Conservation (phyloP, 2,888 invertebrate genomes). For the Ennomos erosarius region DNA sequence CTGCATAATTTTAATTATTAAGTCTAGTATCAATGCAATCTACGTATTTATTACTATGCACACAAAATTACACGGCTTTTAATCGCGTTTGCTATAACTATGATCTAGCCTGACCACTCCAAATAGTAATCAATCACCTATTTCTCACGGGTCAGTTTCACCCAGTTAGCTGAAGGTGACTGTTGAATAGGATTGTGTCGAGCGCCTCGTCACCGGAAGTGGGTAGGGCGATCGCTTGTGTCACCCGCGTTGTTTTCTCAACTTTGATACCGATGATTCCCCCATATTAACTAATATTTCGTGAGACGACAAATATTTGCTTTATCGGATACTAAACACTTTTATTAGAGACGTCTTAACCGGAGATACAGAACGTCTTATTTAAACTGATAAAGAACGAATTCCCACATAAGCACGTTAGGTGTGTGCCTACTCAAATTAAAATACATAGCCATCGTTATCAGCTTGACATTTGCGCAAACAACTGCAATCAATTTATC, state of each 20-base stretch:
- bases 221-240: slow-evolving; percentile 71
- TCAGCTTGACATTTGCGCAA: slow-evolving; percentile 80
- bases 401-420: slow-evolving; percentile 62
- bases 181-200: slow-evolving; percentile 72
- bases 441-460: slow-evolving; percentile 78
- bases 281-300: slow-evolving; percentile 45
- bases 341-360: slow-evolving; percentile 42
- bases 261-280: slow-evolving; percentile 53
- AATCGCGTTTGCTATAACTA: slow-evolving; percentile 37
- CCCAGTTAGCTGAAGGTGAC: slow-evolving; percentile 69
- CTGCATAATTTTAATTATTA: neutral
- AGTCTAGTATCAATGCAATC: slow-evolving; percentile 5
- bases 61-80: slow-evolving; percentile 17
- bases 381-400: slow-evolving; percentile 57
- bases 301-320: slow-evolving; percentile 39
- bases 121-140: slow-evolving; percentile 58
- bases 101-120: slow-evolving; percentile 44
- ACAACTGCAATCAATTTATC: slow-evolving; percentile 82
- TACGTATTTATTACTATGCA: slow-evolving; percentile 15
- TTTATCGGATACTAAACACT: slow-evolving; percentile 40
- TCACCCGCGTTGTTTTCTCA: slow-evolving; percentile 68
- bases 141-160: slow-evolving; percentile 77
- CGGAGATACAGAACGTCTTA: slow-evolving; percentile 38
- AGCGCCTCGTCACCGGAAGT: slow-evolving; percentile 68
- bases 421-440: slow-evolving; percentile 64